Conservation (phyloP, 2,113 vertebrate species). For the Excalfactoria chinensis region DNA sequence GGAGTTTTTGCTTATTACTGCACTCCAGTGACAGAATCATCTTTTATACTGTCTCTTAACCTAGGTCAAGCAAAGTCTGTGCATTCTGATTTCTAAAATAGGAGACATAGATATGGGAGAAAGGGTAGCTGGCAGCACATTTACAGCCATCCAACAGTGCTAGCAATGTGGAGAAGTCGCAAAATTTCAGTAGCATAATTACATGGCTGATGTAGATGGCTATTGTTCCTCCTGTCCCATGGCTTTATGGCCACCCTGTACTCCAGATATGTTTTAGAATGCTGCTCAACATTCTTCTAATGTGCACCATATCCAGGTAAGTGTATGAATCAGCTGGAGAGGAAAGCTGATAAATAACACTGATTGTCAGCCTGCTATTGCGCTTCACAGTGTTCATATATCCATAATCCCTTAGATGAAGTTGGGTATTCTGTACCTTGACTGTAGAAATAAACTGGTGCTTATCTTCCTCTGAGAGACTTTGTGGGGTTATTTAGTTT, state of each 20-base stretch:
- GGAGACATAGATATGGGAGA: background rate
- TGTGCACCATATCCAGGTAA: background rate
- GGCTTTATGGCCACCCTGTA: background rate
- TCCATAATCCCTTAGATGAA: background rate
- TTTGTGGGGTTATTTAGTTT: background rate
- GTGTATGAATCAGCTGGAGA: background rate
- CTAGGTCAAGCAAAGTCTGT: background rate
- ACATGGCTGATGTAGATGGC: background rate
- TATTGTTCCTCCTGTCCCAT: background rate
- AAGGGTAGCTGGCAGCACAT: background rate
- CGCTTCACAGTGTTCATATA: background rate
- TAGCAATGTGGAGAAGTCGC: background rate
- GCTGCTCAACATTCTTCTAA: accelerated
- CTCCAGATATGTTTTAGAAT: background rate
- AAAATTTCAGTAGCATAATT: background rate
- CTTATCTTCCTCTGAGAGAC: background rate
- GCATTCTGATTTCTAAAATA: background rate
- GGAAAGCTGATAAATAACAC: background rate
- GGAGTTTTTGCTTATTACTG: background rate
- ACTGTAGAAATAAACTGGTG: background rate
- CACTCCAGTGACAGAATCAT: background rate
- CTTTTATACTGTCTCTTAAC: background rate
- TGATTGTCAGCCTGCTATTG: background rate
- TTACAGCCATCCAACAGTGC: background rate
- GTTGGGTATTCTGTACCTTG: background rate